Conservation (phyloP, 2,888 invertebrate genomes). For the Leistus spinibarbis region DNA sequence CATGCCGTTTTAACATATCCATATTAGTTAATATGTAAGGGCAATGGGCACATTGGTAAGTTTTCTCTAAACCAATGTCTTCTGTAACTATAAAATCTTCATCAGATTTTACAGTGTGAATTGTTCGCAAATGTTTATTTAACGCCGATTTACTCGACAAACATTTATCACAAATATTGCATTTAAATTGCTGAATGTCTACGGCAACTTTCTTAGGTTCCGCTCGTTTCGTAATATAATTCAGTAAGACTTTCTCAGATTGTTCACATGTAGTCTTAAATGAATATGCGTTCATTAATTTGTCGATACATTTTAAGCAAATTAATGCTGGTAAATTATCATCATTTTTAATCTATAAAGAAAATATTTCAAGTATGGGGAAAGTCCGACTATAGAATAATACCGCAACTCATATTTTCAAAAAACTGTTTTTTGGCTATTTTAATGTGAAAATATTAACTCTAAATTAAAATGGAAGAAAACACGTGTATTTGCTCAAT, state of each 20-base stretch:
- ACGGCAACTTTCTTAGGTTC: not conserved
- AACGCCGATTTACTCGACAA: not conserved
- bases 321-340: conserved; percentile 24
- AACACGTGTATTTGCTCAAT: no score
- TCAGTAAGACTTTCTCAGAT: conserved; percentile 23
- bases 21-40: not conserved
- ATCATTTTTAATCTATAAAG: conserved; percentile 21
- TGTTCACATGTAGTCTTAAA: conserved; percentile 35
- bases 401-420: no score
- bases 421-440: no score
- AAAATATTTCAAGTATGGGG: no score
- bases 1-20: not conserved
- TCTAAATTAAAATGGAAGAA: no score
- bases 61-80: not conserved
- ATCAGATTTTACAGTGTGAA: not conserved
- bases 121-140: not conserved
- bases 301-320: conserved; percentile 20
- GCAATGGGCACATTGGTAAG: not conserved
- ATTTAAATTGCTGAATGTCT: not conserved
- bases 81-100: not conserved
- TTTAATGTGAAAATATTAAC: no score
- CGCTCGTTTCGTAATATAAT: not conserved
- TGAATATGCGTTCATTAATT: conserved; percentile 16
- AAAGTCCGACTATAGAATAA: no score
- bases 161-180: not conserved